Conservation (phyloP, 2,888 invertebrate genomes). For the Chrysotoxum bicinctum region DNA sequence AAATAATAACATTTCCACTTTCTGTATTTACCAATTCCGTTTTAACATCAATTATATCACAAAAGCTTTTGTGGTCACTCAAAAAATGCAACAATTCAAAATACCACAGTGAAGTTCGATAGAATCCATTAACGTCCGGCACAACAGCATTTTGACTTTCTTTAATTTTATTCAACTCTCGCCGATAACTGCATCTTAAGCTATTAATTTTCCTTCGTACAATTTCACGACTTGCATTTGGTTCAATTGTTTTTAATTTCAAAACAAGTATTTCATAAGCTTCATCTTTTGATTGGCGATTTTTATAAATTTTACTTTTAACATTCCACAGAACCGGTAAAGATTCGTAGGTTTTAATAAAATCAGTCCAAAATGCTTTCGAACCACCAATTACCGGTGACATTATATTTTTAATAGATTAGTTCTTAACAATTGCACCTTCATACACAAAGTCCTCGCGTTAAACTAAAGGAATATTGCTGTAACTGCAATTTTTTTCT, state of each 20-base stretch:
- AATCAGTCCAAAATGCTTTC: slow-evolving; percentile 51
- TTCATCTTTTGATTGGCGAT: slow-evolving; percentile 45
- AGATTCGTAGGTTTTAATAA: slow-evolving; percentile 52
- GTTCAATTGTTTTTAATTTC: slow-evolving; percentile 54
- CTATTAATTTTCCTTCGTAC: slow-evolving; percentile 64
- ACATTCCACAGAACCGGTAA: slow-evolving; percentile 60
- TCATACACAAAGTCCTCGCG: not conserved
- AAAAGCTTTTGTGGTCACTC: slow-evolving; percentile 10
- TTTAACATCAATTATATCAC: not conserved
- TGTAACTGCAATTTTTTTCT: not conserved
- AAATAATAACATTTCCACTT: not conserved
- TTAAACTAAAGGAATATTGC: not conserved
- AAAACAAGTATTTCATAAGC: slow-evolving; percentile 40
- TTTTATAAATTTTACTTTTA: slow-evolving; percentile 53
- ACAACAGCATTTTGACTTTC: not conserved
- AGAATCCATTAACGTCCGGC: not conserved
- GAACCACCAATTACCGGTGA: slow-evolving; percentile 47
- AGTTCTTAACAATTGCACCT: not conserved
- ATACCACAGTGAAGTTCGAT: slow-evolving; percentile 54
- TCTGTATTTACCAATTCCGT: not conserved
- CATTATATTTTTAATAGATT: not conserved
- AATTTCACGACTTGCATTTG: slow-evolving; percentile 47
- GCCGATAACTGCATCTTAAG: slow-evolving; percentile 56
- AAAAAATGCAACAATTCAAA: slow-evolving; percentile 55
- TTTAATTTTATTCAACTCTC: slow-evolving; percentile 54